Percentiles rank a stretch among this genome's conserved stretches.
Evolutionary conservation across 2,113 vertebrate genomes (phyloP).

Genomic region (Bombycilla garrulus): DNA sequence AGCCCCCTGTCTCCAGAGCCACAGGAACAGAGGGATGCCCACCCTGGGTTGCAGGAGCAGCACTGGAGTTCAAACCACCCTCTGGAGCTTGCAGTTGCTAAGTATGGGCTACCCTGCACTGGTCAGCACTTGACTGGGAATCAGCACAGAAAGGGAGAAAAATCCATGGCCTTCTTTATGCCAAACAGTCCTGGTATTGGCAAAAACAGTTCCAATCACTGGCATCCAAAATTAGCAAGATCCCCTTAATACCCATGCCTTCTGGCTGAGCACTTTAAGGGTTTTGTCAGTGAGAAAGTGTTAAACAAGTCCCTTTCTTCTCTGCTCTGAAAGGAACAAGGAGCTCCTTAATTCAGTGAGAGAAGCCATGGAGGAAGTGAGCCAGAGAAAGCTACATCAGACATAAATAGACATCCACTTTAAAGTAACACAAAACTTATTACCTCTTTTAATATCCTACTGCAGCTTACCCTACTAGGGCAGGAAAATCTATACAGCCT

Average conservation of each 20-base stretch:
- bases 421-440: slow-evolving; percentile 13
- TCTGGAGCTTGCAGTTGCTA: not conserved
- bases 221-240: not conserved
- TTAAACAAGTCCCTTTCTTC: not conserved
- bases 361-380: not conserved
- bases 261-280: not conserved
- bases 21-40: not conserved
- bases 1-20: not conserved
- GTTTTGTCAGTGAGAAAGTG: not conserved
- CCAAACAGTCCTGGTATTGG: not conserved
- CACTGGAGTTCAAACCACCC: not conserved
- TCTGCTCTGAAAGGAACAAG: not conserved
- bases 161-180: not conserved
- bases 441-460: slow-evolving; percentile 45
- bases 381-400: not conserved
- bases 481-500: slow-evolving; percentile 29
- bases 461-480: slow-evolving; percentile 24
- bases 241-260: not conserved
- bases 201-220: not conserved
- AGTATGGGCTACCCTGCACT: not conserved
- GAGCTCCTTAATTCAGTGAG: not conserved
- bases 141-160: not conserved
- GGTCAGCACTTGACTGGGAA: not conserved
- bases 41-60: not conserved
- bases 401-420: not conserved